Conservation (phyloP, 2,888 invertebrate genomes). For the Epinotia nisella region DNA sequence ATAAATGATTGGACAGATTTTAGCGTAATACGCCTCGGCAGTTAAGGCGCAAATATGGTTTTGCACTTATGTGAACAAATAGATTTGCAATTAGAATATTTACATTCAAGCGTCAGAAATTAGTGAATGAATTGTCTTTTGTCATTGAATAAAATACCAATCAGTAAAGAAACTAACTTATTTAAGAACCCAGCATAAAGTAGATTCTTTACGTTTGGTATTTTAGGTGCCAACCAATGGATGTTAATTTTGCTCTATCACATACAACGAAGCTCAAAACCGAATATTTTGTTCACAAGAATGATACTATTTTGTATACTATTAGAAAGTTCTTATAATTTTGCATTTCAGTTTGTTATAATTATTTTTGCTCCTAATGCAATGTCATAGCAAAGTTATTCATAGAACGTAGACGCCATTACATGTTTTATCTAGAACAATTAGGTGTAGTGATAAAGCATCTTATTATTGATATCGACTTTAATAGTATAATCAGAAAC, state of each 20-base stretch:
- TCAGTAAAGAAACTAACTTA: no score
- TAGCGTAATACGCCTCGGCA: background rate
- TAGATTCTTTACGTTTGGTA: no score
- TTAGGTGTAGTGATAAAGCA: background rate
- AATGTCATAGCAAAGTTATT: slow-evolving; percentile 1
- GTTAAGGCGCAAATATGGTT: background rate
- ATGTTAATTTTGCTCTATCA: background rate
- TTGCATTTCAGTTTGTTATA: background rate
- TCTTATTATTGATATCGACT: background rate
- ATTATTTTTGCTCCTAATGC: background rate
- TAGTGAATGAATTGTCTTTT: background rate
- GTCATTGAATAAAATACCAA: no score
- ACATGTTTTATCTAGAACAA: background rate
- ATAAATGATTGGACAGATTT: background rate
- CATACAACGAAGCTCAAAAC: background rate
- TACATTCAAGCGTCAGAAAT: background rate
- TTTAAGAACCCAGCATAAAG: no score
- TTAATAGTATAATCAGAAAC: background rate
- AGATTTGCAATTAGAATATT: background rate
- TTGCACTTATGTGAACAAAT: background rate
- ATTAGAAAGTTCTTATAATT: background rate
- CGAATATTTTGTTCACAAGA: background rate
- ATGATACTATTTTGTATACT: background rate
- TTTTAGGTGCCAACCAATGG: background rate
- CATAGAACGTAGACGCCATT: background rate